phyloP scores from a whole-genome alignment of 35 echinoderm and acorn worm genomes.

The Lytechinus variegatus region DNA sequence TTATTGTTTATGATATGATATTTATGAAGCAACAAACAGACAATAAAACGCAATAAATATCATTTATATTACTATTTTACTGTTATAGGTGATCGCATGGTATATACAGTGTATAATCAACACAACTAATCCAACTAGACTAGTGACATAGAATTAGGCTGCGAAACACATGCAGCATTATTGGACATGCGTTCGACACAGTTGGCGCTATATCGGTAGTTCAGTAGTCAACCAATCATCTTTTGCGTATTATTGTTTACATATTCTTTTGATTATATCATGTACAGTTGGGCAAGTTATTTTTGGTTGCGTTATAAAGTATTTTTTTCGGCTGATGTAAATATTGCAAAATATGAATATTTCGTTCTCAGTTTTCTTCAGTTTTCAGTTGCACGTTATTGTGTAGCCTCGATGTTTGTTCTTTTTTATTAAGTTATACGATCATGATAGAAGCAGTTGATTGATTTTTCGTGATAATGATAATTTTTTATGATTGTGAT shows the following conservation, averaged over 20 bases:
- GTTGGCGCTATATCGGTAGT: not conserved
- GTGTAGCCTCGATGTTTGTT: not conserved
- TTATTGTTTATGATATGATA: slow-evolving; percentile 5
- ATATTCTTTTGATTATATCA: not conserved
- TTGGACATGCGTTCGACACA: not conserved
- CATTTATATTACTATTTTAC: not conserved
- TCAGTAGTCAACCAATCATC: not conserved
- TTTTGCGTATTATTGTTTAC: not conserved
- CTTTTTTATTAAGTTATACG: not conserved
- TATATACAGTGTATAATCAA: not conserved
- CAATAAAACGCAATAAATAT: slow-evolving; percentile 14
- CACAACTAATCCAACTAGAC: not conserved
- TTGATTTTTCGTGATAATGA: not conserved
- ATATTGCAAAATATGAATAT: slow-evolving; percentile 23
- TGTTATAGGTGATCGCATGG: not conserved
- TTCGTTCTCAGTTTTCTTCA: not conserved
- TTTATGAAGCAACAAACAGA: not conserved
- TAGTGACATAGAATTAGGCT: not conserved
- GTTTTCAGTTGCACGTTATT: not conserved
- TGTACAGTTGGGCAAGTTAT: not conserved
- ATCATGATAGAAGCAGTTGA: not conserved
- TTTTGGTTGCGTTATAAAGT: not conserved
- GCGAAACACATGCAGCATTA: not conserved
- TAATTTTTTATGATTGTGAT: not conserved
- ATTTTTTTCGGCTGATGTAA: slow-evolving; percentile 11